Evolutionary conservation across 2,888 invertebrate species (phyloP).

Genomic region (Pandemis corylana): DNA sequence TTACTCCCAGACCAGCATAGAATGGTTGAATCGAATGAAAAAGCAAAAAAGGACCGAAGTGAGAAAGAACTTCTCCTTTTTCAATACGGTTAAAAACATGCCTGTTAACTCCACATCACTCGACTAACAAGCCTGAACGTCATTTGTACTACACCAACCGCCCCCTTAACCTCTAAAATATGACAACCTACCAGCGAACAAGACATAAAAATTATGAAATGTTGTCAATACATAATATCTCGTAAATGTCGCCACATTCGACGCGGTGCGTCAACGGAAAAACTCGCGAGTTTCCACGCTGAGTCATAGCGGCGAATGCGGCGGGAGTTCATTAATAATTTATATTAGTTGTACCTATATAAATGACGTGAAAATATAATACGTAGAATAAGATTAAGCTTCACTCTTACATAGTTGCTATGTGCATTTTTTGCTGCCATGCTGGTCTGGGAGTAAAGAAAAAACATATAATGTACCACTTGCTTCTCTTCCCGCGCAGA

Average conservation of each 20-base stretch:
- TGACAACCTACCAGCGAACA: constrained; percentile 4
- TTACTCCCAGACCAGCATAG: no score
- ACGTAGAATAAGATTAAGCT: not conserved
- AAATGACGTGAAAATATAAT: not conserved
- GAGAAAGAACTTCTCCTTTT: no score
- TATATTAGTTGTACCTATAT: constrained; percentile 9
- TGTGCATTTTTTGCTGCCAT: not conserved
- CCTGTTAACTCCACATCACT: not conserved
- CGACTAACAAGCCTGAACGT: not conserved
- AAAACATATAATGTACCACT: no score
- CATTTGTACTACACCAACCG: not conserved
- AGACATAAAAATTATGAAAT: constrained; percentile 33
- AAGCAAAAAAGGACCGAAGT: no score
- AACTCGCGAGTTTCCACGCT: constrained; percentile 20
- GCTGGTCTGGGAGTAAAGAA: no score
- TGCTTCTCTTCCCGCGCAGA: no score
- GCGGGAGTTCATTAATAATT: not conserved
- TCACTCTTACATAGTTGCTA: not conserved
- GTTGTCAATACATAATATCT: constrained; percentile 28
- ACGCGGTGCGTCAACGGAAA: constrained; percentile 30
- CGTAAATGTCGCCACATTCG: constrained; percentile 24
- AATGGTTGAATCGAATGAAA: no score
- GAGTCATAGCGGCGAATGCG: constrained; percentile 20
- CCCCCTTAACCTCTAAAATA: constrained; percentile 15
- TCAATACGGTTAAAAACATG: not conserved